A percentile compares a stretch with the other conserved stretches of the same genome.
phyloP scores from a whole-genome alignment of 2,888 invertebrate species.

The Nemotelus pantherinus region DNA sequence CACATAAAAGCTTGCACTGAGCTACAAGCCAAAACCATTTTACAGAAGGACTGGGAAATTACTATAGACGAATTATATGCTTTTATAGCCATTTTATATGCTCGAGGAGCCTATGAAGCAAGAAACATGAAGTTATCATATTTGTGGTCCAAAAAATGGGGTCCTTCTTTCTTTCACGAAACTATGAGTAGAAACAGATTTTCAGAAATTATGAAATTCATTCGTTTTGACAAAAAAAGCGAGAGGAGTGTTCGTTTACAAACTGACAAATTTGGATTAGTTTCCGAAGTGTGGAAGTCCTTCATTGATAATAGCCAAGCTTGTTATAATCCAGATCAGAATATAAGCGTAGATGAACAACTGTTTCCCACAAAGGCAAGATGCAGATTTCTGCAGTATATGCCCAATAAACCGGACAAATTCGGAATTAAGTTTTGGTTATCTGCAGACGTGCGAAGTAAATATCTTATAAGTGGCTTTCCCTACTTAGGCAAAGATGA shows the following conservation, averaged over 20 bases:
- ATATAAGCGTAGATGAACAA: slow-evolving; percentile 54
- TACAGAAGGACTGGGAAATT: too few species aligned
- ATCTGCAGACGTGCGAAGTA: slow-evolving; percentile 53
- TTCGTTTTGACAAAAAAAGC: slow-evolving; percentile 7
- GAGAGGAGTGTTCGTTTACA: slow-evolving; percentile 2
- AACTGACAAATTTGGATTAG: slow-evolving; percentile 53
- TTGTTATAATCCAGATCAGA: slow-evolving; percentile 50
- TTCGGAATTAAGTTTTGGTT: slow-evolving; percentile 54
- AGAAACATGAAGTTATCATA: slow-evolving; percentile 12
- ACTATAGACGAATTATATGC: too few species aligned
- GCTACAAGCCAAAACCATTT: too few species aligned
- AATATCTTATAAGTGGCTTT: slow-evolving; percentile 41
- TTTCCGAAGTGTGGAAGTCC: slow-evolving; percentile 54
- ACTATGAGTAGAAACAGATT: slow-evolving; percentile 32
- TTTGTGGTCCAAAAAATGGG: slow-evolving; percentile 24
- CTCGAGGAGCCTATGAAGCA: too few species aligned
- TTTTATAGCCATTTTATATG: too few species aligned
- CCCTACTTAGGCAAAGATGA: slow-evolving; percentile 54
- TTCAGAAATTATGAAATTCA: slow-evolving; percentile 30
- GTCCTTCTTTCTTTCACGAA: not conserved
- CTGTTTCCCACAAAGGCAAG: slow-evolving; percentile 54
- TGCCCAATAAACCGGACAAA: slow-evolving; percentile 54
- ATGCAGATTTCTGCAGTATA: slow-evolving; percentile 54
- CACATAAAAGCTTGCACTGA: slow-evolving; percentile 33
- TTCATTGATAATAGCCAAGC: slow-evolving; percentile 51